phyloP scores from a whole-genome alignment of 2,888 invertebrate species.

The Melinaea marsaeus region DNA sequence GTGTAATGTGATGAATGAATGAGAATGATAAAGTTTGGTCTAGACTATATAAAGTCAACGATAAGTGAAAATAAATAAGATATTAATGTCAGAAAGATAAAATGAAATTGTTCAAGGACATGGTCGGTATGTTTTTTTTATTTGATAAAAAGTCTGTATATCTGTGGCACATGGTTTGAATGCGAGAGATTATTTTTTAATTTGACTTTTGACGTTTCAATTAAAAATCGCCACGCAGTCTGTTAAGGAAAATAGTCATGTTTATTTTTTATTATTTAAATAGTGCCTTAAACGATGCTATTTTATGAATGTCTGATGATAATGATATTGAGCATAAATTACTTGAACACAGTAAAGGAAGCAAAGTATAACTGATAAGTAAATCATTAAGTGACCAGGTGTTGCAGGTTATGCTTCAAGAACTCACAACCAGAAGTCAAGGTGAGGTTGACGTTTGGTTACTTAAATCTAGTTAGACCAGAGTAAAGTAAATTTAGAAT shows the following conservation, averaged over 20 bases:
- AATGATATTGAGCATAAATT: slow-evolving; percentile 64
- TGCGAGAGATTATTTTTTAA: not conserved
- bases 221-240: slow-evolving; percentile 33
- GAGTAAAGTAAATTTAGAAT: slow-evolving; percentile 54
- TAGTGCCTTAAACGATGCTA: slow-evolving; percentile 24
- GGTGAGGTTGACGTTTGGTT: slow-evolving; percentile 33
- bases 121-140: not conserved
- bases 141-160: not conserved
- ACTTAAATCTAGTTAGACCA: slow-evolving; percentile 60
- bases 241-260: slow-evolving; percentile 10
- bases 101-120: slow-evolving; percentile 2
- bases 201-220: not conserved
- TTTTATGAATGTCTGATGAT: slow-evolving; percentile 32
- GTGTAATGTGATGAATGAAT: slow-evolving; percentile 6
- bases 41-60: slow-evolving; percentile 10
- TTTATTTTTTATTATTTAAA: slow-evolving; percentile 7
- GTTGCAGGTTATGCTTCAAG: slow-evolving; percentile 18
- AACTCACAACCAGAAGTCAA: slow-evolving; percentile 19
- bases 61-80: slow-evolving; percentile 11
- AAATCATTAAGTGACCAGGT: slow-evolving; percentile 36
- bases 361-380: slow-evolving; percentile 47
- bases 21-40: slow-evolving; percentile 7
- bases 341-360: slow-evolving; percentile 72
- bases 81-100: slow-evolving; percentile 3
- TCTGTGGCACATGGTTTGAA: not conserved